Conservation (phyloP, 2,797 vertebrate genomes). For the Nothura maculosa region DNA sequence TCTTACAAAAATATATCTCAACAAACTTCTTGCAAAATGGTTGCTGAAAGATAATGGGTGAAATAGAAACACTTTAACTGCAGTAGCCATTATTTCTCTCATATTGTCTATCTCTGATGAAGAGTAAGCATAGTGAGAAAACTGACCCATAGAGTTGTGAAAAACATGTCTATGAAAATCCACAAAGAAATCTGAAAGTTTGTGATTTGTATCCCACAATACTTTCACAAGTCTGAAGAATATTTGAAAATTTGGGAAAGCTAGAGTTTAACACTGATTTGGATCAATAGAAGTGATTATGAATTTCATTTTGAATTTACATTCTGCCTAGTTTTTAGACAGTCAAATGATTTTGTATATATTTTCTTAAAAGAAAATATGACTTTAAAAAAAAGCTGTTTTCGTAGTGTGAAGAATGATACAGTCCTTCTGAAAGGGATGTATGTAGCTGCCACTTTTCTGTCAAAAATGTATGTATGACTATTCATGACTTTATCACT, state of each 20-base stretch:
- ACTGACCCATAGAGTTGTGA: background rate
- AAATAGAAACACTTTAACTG: background rate
- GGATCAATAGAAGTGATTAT: background rate
- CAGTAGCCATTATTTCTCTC: background rate
- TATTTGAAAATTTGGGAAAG: background rate
- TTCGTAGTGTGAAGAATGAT: background rate
- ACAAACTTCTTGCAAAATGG: background rate
- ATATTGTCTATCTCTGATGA: background rate
- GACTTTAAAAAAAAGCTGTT: background rate
- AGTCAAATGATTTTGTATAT: background rate
- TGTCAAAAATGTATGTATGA: background rate
- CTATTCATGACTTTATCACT: background rate
- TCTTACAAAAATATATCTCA: background rate
- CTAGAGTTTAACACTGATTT: background rate
- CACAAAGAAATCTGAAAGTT: background rate
- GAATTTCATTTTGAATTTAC: background rate
- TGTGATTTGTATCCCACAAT: background rate
- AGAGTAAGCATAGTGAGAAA: background rate
- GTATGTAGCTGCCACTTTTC: background rate
- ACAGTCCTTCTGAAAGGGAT: background rate
- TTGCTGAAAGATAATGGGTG: background rate
- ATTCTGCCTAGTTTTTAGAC: background rate
- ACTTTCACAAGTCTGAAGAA: background rate
- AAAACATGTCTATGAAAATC: background rate
- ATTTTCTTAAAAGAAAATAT: background rate